Conservation (phyloP, 2,888 invertebrate species). For the Lepetodrilus schrolli region DNA sequence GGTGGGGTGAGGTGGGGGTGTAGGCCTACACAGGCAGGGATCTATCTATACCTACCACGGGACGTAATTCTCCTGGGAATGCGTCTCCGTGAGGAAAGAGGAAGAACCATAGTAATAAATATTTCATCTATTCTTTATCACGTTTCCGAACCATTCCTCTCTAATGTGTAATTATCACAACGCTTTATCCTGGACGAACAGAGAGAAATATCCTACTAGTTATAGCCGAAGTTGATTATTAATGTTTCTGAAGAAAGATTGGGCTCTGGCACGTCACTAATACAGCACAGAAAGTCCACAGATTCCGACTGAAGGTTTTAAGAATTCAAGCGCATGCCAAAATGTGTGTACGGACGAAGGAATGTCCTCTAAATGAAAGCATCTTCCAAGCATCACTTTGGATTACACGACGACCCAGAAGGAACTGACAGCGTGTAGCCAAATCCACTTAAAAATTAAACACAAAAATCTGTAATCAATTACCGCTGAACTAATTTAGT, state of each 20-base stretch:
- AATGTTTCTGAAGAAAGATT: too few relatives aligned
- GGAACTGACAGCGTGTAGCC: not conserved
- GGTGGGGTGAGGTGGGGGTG: too few relatives aligned
- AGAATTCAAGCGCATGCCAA: conserved; percentile 12
- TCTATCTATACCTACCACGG: not conserved
- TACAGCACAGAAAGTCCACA: not conserved
- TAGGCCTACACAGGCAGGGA: too few relatives aligned
- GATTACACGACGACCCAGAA: not conserved
- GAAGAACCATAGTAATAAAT: not conserved
- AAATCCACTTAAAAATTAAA: not conserved
- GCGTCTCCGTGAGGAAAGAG: not conserved
- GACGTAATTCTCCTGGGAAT: not conserved
- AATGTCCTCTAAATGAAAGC: not conserved
- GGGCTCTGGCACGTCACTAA: not conserved
- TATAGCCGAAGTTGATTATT: too few relatives aligned
- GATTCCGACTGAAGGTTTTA: conserved; percentile 4
- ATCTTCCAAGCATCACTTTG: not conserved
- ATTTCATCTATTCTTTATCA: conserved; percentile 8
- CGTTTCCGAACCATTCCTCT: not conserved
- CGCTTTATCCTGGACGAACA: too few relatives aligned
- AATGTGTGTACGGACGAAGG: conserved; percentile 15
- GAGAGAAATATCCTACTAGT: too few relatives aligned
- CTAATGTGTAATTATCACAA: conserved; percentile 9
- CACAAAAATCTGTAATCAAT: too few relatives aligned
- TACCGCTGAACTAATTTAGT: too few relatives aligned